Conservation (phyloP, 1,140 invertebrate genomes). For the Daktulosphaira vitifoliae region DNA sequence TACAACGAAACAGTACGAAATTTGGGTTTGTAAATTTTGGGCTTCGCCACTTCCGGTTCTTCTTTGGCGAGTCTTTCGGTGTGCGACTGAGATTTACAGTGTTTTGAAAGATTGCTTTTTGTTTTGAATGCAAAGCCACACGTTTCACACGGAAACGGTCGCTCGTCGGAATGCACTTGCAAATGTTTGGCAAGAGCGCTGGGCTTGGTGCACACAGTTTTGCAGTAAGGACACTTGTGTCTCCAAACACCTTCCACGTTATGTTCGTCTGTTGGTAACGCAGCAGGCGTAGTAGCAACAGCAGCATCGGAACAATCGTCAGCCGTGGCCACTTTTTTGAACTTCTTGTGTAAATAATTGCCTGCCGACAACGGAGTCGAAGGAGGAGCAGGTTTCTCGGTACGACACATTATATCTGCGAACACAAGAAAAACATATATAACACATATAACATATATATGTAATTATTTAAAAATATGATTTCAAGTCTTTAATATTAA, state of each 20-base stretch:
- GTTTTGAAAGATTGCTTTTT: slow-evolving; percentile 87
- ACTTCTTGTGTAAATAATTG: slow-evolving; percentile 82
- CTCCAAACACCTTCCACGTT: slow-evolving; percentile 43
- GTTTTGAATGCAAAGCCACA: slow-evolving; percentile 92
- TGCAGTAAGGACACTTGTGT: slow-evolving; percentile 80
- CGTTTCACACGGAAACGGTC: slow-evolving; percentile 77
- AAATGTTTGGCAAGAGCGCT: slow-evolving; percentile 90
- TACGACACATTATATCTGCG: slow-evolving; percentile 15
- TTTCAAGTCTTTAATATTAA: no score
- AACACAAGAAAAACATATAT: slow-evolving; percentile 9
- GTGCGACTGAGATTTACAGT: slow-evolving; percentile 74
- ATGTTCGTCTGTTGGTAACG: neutral
- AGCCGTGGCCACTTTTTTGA: slow-evolving; percentile 67
- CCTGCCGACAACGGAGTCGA: slow-evolving; percentile 54
- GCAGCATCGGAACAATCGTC: slow-evolving; percentile 8
- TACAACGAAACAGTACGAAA: slow-evolving; percentile 59
- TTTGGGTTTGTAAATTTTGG: slow-evolving; percentile 66
- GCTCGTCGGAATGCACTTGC: slow-evolving; percentile 82
- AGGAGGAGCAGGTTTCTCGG: slow-evolving; percentile 38
- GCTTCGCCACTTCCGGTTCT: slow-evolving; percentile 46
- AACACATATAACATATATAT: no score
- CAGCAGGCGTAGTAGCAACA: neutral
- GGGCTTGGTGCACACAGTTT: slow-evolving; percentile 81
- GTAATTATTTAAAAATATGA: no score
- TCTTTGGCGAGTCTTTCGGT: slow-evolving; percentile 52